A percentile compares a stretch with the other conserved stretches of the same genome.
These are phyloP conservation scores for Pteropus rufus DNA, from an alignment of 2,797 vertebrate genomes.

Conservation along the genomic window DNA sequence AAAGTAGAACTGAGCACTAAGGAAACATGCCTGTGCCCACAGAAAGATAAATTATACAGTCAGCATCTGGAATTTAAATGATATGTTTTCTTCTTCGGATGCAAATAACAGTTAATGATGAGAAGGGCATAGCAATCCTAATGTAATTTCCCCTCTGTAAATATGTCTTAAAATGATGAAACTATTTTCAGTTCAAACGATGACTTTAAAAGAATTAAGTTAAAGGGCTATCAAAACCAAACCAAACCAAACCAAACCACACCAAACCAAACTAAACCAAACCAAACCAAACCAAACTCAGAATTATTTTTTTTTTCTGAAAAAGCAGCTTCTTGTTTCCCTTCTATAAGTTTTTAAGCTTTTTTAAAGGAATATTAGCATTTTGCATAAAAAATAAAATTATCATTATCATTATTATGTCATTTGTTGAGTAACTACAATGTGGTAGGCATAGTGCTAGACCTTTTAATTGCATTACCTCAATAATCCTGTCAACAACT, in stretches of 20 bases:
- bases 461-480: neutral
- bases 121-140: conserved; percentile 32
- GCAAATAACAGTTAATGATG: conserved; percentile 61
- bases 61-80: conserved; percentile 71
- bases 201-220: conserved; percentile 55
- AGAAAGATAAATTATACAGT: conserved; percentile 70
- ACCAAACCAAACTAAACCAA: neutral
- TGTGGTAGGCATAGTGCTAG: neutral
- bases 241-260: neutral
- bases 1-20: conserved; percentile 52
- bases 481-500: neutral
- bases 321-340: neutral
- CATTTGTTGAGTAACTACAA: neutral
- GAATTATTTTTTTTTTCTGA: conserved; percentile 38
- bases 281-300: neutral
- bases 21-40: conserved; percentile 58
- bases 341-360: neutral
- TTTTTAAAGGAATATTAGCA: neutral
- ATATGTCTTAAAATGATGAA: conserved; percentile 45
- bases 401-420: neutral
- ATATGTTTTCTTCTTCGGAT: conserved; percentile 55
- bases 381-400: conserved; percentile 1
- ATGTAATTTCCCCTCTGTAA: conserved; percentile 58
- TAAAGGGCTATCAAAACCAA: conserved; percentile 27
- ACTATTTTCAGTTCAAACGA: conserved; percentile 53